Evolutionary conservation across 1,140 invertebrate genomes (phyloP).

Genomic region (Paracyclopina nana): DNA sequence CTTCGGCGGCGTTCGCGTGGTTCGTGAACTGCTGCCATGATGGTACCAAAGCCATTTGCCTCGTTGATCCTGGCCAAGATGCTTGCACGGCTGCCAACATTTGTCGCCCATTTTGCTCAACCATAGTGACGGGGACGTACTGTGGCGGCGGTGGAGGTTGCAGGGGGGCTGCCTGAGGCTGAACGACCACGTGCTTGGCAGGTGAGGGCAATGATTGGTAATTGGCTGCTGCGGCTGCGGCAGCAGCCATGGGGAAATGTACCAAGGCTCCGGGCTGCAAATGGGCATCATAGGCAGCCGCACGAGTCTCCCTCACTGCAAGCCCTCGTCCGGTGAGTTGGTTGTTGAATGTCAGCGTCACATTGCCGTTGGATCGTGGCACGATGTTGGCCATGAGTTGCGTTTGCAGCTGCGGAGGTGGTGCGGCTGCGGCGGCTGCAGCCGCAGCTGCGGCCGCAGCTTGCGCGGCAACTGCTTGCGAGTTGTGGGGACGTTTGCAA

Average conservation of each 20-base stretch:
- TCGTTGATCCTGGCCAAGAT: slow-evolving; percentile 15
- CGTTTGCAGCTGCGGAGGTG: slow-evolving; percentile 19
- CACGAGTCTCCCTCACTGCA: not conserved
- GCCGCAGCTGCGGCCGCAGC: slow-evolving; percentile 28
- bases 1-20: slow-evolving; percentile 45
- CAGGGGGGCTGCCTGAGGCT: slow-evolving; percentile 36
- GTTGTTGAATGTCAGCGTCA: slow-evolving; percentile 71
- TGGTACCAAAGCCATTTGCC: slow-evolving; percentile 53
- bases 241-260: not conserved
- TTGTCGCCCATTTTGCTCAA: slow-evolving; percentile 38
- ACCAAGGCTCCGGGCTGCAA: slow-evolving; percentile 31
- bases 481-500: slow-evolving; percentile 32
- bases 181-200: slow-evolving; percentile 68
- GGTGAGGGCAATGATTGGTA: slow-evolving; percentile 65
- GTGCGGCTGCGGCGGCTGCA: slow-evolving; percentile 18
- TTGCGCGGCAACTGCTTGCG: slow-evolving; percentile 23
- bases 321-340: slow-evolving; percentile 43
- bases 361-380: slow-evolving; percentile 52
- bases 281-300: slow-evolving; percentile 25
- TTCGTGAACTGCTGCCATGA: slow-evolving; percentile 66
- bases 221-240: slow-evolving; percentile 34
- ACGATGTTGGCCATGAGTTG: slow-evolving; percentile 40
- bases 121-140: slow-evolving; percentile 76
- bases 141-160: slow-evolving; percentile 31
- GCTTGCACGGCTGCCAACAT: slow-evolving; percentile 30